Base-by-base conservation (phyloP, 37 sponge, comb jelly and placozoan species). In the Cladorhizidae sp. region DNA sequence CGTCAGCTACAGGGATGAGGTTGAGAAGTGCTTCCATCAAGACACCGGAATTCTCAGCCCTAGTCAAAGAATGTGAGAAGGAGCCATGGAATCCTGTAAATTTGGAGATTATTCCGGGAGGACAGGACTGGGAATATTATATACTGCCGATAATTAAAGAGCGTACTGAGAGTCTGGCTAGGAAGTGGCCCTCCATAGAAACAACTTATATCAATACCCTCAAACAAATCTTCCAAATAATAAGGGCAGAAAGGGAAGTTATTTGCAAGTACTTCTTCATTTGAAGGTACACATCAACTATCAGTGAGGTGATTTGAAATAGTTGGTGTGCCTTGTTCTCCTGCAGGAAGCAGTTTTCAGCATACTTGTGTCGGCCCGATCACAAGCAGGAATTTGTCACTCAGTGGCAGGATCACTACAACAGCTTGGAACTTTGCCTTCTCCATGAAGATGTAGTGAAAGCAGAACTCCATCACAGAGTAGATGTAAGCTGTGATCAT, bases 391-490 rank as follows among this genome's bases (percentile, higher is more conserved):
- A 91, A 80, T 90, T 93, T 36, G 85, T 98, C 33, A 70, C 80
- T 26, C 93, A 93, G 72, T 95, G 86, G 93, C 92, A 94, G 72
- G 41, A 78, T 58, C 65, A 83, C 71, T 94, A 95, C 88, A 94
- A 98, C 65, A 56, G 54, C 20, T 52, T 98, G 33, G 78, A 93
- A 18, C 75, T 40, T 36, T 86, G 93, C 72, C 76, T 93, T 75
- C 52, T 91, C 6, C 67, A 64, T 40, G 95, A 98, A 65, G 89
- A 67, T 12, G 82, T 75, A 41, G 93, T 95, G 95, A 98, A 95
- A 82, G 89, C 93, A 0, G 95, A 98, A 41, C 93, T 93, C 25
- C 98, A 98, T 72, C 90, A 93, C 64, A 88, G 83, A 83, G 97
- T 93, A 26, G 92, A 93, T 86, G 97, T 92, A 59, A 82, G 86